Conservation (phyloP, 2,113 vertebrate species). For the Chelonoidis abingdonii region DNA sequence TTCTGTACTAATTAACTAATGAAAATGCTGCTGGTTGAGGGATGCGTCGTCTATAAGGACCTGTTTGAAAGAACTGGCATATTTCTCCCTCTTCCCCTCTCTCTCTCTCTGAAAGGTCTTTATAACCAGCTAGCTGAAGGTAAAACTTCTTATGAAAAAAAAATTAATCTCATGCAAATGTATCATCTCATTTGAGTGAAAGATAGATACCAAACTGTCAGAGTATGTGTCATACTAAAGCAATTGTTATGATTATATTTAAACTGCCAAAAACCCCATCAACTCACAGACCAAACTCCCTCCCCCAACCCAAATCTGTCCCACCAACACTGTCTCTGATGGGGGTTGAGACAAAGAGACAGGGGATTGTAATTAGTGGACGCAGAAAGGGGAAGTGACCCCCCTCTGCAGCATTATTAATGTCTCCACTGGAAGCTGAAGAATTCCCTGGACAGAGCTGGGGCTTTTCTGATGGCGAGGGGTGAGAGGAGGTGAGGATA, state of each 20-base stretch:
- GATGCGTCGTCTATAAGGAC: slow-evolving; percentile 10
- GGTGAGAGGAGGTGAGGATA: not conserved
- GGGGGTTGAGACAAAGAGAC: rapidly evolving
- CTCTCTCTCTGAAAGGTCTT: slow-evolving; percentile 5
- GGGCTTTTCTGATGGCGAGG: not conserved
- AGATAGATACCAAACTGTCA: slow-evolving; percentile 29
- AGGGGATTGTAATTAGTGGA: not conserved
- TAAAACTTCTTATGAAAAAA: slow-evolving; percentile 49
- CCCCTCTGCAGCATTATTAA: not conserved
- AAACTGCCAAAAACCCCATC: not conserved
- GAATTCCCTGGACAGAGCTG: not conserved
- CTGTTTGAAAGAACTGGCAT: slow-evolving; percentile 45
- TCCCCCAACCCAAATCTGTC: not conserved
- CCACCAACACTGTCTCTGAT: not conserved
- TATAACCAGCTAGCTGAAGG: slow-evolving; percentile 5
- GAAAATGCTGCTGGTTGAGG: slow-evolving; percentile 46
- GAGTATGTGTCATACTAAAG: slow-evolving; percentile 16
- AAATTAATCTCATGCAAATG: slow-evolving; percentile 30
- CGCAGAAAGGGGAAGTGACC: not conserved
- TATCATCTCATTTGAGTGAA: slow-evolving; percentile 28
- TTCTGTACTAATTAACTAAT: slow-evolving; percentile 54
- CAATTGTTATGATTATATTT: not conserved
- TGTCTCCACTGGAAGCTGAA: not conserved
- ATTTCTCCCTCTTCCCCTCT: not conserved
- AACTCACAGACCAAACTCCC: not conserved